Evolutionary conservation across 2,797 vertebrate species (phyloP).

Genomic region (Enteromius unitaeniatus): DNA sequence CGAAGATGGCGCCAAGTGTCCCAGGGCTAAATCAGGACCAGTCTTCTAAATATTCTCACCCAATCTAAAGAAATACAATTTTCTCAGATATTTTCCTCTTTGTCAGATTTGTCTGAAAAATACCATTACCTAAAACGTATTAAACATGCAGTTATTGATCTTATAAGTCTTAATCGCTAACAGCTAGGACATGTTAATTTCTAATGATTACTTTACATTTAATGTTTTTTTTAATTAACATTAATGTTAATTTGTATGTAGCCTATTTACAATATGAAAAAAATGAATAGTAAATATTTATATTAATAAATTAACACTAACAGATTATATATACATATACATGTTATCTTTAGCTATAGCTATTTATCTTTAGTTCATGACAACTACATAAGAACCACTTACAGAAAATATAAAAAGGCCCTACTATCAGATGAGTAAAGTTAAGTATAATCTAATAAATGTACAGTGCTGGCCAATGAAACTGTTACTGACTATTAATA

Average conservation of each 20-base stretch:
- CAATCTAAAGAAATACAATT: neutral
- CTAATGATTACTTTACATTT: neutral
- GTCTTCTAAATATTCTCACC: conserved; percentile 1
- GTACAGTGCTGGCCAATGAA: neutral
- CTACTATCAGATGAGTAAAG: neutral
- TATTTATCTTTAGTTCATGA: neutral
- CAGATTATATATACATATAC: neutral
- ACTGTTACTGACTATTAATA: neutral
- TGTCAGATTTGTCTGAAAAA: neutral
- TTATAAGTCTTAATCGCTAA: neutral
- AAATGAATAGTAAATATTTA: neutral
- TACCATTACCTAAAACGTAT: neutral
- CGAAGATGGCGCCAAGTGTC: conserved; percentile 45
- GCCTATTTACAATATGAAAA: neutral
- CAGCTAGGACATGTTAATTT: neutral
- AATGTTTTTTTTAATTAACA: neutral
- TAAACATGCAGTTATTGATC: neutral
- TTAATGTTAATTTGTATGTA: neutral
- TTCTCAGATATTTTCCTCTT: neutral
- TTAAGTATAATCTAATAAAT: neutral
- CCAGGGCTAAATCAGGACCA: neutral
- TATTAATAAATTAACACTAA: neutral
- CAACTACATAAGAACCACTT: neutral
- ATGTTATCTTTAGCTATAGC: neutral
- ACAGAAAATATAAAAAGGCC: neutral